These are phyloP conservation scores for Pterophyllum scalare DNA, from an alignment of 2,113 vertebrate genomes.

Conservation along the genomic window DNA sequence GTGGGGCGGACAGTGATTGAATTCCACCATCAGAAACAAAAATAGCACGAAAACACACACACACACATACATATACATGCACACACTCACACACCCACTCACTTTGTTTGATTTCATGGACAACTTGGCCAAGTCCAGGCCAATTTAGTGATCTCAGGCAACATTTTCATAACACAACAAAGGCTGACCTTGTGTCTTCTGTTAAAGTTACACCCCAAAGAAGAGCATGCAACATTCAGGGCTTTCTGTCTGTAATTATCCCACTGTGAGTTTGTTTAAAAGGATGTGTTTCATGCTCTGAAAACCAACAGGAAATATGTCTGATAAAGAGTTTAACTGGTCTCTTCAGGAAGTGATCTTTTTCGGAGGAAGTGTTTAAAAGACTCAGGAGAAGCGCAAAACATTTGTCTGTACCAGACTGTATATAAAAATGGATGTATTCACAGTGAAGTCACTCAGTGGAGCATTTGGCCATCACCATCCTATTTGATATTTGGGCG, in stretches of 20 bases:
- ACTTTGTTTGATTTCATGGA: not conserved
- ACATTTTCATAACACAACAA: constrained; percentile 28
- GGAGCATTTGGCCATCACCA: not conserved
- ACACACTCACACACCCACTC: not conserved
- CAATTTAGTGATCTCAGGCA: not conserved
- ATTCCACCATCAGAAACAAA: constrained; percentile 33
- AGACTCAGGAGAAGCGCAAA: not conserved
- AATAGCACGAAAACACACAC: constrained; percentile 1
- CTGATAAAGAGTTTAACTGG: not conserved
- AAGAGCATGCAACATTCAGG: not conserved
- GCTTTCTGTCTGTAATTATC: not conserved
- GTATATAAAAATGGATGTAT: not conserved
- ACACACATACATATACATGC: not conserved
- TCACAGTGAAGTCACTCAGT: not conserved
- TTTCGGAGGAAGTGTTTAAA: not conserved
- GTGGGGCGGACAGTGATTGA: constrained; percentile 12
- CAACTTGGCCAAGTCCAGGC: not conserved
- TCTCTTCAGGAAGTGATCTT: not conserved
- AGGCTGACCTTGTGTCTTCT: constrained; percentile 15
- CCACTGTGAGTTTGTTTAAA: not conserved
- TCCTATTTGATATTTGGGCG: not conserved
- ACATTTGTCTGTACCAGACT: not conserved
- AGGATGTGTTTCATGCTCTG: not conserved
- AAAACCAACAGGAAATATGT: not conserved
- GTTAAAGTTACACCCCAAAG: not conserved